phyloP scores from a whole-genome alignment of 2,113 vertebrate genomes.

The Romanogobio albipinnatus region DNA sequence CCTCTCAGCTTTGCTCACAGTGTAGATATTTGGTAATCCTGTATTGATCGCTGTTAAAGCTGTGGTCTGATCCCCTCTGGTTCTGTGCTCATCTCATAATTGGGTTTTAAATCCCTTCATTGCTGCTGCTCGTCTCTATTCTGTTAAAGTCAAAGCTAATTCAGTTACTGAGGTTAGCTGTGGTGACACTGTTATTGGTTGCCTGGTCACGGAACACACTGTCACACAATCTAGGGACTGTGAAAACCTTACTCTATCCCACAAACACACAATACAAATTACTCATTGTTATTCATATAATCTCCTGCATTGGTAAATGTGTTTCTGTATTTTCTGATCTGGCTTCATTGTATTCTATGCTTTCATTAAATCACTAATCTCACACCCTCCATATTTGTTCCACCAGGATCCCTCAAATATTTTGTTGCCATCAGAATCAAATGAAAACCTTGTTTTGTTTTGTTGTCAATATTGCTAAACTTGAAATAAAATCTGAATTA shows the following conservation, averaged over 20 bases:
- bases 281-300: not conserved
- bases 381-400: not conserved
- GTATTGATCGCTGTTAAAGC: conserved; percentile 7
- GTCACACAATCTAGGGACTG: conserved; percentile 30
- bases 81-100: conserved; percentile 55
- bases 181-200: conserved; percentile 44
- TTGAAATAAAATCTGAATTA: not conserved
- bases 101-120: conserved; percentile 51
- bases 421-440: not conserved
- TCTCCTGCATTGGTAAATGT: not conserved
- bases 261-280: not conserved
- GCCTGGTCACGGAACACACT: conserved; percentile 45
- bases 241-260: not conserved
- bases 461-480: not conserved
- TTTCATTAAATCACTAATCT: not conserved
- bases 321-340: not conserved
- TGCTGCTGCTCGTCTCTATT: conserved; percentile 27
- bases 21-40: conserved; percentile 13
- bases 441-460: not conserved
- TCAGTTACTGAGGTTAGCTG: conserved; percentile 22
- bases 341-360: not conserved
- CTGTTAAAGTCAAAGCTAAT: conserved; percentile 35
- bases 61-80: conserved; percentile 25
- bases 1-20: conserved; percentile 4
- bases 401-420: not conserved